phyloP scores from a whole-genome alignment of 2,888 invertebrate genomes.

The Sabellastarte sp. region DNA sequence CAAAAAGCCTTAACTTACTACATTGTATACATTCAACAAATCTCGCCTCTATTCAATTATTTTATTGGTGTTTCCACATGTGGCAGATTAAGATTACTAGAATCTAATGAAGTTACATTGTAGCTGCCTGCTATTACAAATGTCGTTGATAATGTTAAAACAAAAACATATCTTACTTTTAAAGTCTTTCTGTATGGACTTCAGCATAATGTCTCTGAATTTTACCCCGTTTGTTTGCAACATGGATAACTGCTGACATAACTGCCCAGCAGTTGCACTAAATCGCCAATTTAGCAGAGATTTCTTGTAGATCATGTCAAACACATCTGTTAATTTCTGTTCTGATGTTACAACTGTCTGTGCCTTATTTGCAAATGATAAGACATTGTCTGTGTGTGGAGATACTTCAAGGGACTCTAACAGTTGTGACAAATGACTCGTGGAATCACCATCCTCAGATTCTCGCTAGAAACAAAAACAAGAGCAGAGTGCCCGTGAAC shows the following conservation, averaged over 20 bases:
- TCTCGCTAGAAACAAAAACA: neutral
- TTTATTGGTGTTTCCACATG: too few relatives aligned
- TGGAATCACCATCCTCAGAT: neutral
- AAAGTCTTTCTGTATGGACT: neutral
- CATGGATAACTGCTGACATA: neutral
- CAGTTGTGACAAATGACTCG: neutral
- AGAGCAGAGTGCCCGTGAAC: too few relatives aligned
- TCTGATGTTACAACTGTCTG: too few relatives aligned
- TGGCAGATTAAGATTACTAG: too few relatives aligned
- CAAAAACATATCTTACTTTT: neutral
- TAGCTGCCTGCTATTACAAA: too few relatives aligned
- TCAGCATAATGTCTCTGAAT: neutral
- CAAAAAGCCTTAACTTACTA: too few relatives aligned
- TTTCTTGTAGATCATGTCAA: conserved; percentile 1
- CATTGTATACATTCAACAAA: too few relatives aligned
- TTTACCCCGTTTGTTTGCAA: neutral
- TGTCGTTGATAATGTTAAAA: too few relatives aligned
- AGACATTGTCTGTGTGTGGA: neutral
- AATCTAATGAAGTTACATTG: too few relatives aligned
- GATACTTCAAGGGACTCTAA: neutral
- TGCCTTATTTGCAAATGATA: neutral
- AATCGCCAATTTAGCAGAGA: conserved; percentile 6
- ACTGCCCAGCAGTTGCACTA: conserved; percentile 1
- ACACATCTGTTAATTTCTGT: neutral
- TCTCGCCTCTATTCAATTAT: too few relatives aligned